A percentile compares a stretch with the other conserved stretches of the same genome.
phyloP scores from a whole-genome alignment of 2,888 invertebrate genomes.

The Pristionchus fissidentatus region DNA sequence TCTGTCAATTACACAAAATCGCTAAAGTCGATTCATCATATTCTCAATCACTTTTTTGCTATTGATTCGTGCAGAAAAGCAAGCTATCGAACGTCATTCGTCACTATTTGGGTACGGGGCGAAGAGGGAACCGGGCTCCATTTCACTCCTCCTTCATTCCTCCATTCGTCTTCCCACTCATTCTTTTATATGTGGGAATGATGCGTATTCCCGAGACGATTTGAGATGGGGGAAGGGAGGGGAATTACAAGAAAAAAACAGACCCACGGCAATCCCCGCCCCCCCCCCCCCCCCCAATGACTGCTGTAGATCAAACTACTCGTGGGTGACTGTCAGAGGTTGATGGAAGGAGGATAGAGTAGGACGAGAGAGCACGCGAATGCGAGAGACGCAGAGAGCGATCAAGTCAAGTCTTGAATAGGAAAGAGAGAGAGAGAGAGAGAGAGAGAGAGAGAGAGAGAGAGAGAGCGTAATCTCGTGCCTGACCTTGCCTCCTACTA shows the following conservation, averaged over 20 bases:
- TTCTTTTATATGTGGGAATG: constrained; percentile 9
- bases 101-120: too few relatives aligned
- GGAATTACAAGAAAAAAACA: neutral
- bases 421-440: neutral
- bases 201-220: neutral
- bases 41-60: too few relatives aligned
- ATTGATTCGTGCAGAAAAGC: too few relatives aligned
- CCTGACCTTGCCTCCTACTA: constrained; percentile 23
- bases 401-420: constrained; percentile 15
- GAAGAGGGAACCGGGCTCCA: constrained; percentile 9
- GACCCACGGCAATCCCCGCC: neutral
- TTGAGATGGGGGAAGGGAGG: neutral
- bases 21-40: too few relatives aligned
- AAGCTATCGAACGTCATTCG: too few relatives aligned
- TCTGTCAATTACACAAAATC: too few relatives aligned
- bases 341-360: neutral
- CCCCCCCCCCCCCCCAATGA: neutral
- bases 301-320: neutral
- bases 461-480: neutral
- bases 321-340: neutral
- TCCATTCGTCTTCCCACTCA: neutral
- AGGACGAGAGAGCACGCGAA: constrained; percentile 4
- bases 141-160: neutral
- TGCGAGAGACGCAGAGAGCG: neutral
- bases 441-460: constrained; percentile 18